Base-by-base conservation (phyloP, 2,888 invertebrate genomes). In the Trissolcus brochymenae region DNA sequence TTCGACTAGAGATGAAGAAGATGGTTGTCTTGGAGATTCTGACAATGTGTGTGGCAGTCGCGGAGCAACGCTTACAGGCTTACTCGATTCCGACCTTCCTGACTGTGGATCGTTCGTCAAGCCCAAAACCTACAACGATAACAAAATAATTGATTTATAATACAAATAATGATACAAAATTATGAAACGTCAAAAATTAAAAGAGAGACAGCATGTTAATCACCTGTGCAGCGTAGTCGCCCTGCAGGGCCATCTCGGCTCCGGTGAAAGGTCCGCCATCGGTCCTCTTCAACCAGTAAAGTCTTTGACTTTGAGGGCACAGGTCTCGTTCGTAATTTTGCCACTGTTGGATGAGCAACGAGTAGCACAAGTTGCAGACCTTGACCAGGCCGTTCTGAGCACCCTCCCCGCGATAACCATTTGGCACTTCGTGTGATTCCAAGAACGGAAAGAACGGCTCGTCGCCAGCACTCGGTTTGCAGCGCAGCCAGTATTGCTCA, bases 401-500 rank as follows among this genome's bases (percentile, higher is more conserved):
- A 13, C 83, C 85, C 49, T 90, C 88, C 81, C 91, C 90, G 53
- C 92, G 90, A 86, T 94, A 95, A n/a, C 94, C 95, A 68, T 91
- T 90, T 0, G 98, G 97, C 13, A 96, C 94, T 80, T 96, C 95
- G 90, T 97, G 97, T 16, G 94, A 94, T 83, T 96, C 96, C 86
- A 98, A 91, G 90, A 98, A 98, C 57, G 97, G 96, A 90, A 97
- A 98, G 90, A 95, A 96, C 9, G 97, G 94, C 88, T 95, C 95
- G 80, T 93, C 92, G 82, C 93, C 93, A 66, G 92, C 91, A 83
- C 93, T 92, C 76, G 93, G 93, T 87, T 94, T 94, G 55, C 93
- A 92, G 79, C 92, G 91, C 59, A 94, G 84, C 84, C 92, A 91
- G 84, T 91, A 92, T 59, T 91, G 90, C 77, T 93, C 92, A 43